Base-by-base conservation (phyloP, 2,797 vertebrate species). In the Discoglossus pictus region DNA sequence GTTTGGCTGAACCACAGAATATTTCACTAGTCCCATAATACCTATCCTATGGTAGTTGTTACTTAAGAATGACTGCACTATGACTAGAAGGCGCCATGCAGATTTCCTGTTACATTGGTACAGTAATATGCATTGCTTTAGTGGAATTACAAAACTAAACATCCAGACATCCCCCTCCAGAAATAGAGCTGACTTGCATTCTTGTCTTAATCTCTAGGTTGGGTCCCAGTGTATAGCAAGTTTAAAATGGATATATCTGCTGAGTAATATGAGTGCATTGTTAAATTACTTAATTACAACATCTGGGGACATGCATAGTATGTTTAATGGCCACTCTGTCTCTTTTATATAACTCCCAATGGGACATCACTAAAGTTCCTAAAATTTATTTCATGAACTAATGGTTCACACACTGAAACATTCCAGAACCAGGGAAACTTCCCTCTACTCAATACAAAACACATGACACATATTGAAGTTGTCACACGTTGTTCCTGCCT, bases 1-100 rank as follows among this genome's bases (percentile, higher is more conserved):
- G n/a, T 15, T 63, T 40, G n/a, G 31, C 24, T 53, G 17, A 34
- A 15, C 18, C 48, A 52, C 21, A 34, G 20, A 16, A 34, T 9
- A 51, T 39, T 62, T 51, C 40, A 50, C 25, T 40, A 18, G 35
- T 24, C 38, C n/a, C 48, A 27, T 31, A 64, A 52, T 64, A 11
- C 50, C 6, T 42, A 7, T 43, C 25, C 50, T 27, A n/a, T 53
- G 25, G 48, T 38, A 25, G 53, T 64, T 52, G 43, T 64, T 53
- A 34, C 39, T 46, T 18, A 20, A 34, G 46, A 60, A 60, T 31
- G 40, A 60, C 40, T 58, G 18, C 34, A 48, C 13, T 46, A 52
- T 53, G 27, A 52, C 11, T 52, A 23, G 16, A 42, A 52, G 61
- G 61, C 48, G 48, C 48, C 61, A 43, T 34, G 42, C 48, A 42